Evolutionary conservation across 2,113 vertebrate species (phyloP).

Genomic region (Xenopus borealis): DNA sequence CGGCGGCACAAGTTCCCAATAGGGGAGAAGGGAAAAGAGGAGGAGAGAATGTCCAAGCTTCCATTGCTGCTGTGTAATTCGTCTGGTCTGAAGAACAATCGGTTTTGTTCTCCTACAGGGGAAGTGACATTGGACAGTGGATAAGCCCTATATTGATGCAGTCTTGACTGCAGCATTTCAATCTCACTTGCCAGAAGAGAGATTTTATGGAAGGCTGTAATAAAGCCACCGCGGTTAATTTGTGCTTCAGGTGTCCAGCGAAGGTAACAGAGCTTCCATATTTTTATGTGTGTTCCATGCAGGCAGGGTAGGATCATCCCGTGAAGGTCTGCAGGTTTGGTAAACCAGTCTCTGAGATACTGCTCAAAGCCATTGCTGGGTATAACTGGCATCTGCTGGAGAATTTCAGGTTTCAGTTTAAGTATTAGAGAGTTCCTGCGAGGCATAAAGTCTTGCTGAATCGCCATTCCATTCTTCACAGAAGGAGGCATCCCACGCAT

Average conservation of each 20-base stretch:
- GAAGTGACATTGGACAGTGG: slow-evolving; percentile 53
- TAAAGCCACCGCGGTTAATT: slow-evolving; percentile 78
- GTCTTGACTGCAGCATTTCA: slow-evolving; percentile 72
- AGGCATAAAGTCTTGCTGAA: slow-evolving; percentile 66
- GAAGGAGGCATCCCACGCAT: slow-evolving; percentile 70
- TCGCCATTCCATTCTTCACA: slow-evolving; percentile 75
- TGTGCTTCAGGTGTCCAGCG: slow-evolving; percentile 94
- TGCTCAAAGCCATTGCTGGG: slow-evolving; percentile 69
- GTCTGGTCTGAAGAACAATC: slow-evolving; percentile 81
- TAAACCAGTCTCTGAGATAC: slow-evolving; percentile 81
- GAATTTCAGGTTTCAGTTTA: slow-evolving; percentile 69
- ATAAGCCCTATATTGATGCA: slow-evolving; percentile 73
- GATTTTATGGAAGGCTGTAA: slow-evolving; percentile 78
- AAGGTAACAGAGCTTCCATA: slow-evolving; percentile 96
- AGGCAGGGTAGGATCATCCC: slow-evolving; percentile 77
- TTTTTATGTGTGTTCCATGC: slow-evolving; percentile 74
- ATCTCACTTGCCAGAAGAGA: slow-evolving; percentile 87
- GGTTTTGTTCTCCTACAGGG: slow-evolving; percentile 64
- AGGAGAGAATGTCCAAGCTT: slow-evolving; percentile 80
- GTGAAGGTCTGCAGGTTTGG: slow-evolving; percentile 77
- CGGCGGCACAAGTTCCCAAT: slow-evolving; percentile 87
- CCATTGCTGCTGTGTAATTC: slow-evolving; percentile 55
- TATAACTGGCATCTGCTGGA: slow-evolving; percentile 54
- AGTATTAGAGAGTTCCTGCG: slow-evolving; percentile 79
- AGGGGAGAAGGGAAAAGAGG: slow-evolving; percentile 91